Base-by-base conservation (phyloP, 2,797 vertebrate genomes). In the Myoxocephalus aenaeus region DNA sequence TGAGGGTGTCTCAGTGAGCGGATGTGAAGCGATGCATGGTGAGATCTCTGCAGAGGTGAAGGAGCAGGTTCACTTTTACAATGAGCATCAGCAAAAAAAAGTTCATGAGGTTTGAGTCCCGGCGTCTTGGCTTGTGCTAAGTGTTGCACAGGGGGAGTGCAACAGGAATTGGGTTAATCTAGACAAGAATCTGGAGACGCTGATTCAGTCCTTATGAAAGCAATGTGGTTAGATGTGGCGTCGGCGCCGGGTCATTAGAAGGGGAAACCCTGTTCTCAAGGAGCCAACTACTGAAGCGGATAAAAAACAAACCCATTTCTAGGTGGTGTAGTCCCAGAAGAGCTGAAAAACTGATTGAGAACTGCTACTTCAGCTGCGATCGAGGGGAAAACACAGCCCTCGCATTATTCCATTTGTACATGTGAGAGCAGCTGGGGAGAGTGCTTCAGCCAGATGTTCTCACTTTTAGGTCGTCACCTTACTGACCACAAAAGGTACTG, bases 141-240 rank as follows among this genome's bases (percentile, higher is more conserved):
- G 46, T 75, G 74, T 61, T 78, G 71, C 71, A 64, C 69, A 53
- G 54, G 72, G 73, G 44, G 44, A 71, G 81, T 86, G 89, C 75
- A 88, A 73, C 85, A 87, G 82, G 86, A 92, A 81, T 72, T 75
- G 36, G 53, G 59, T 62, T 77, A 66, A 87, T 86, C 81, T 44
- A 27, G 53, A 5, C 38, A 42, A 71, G 36, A 70, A 91, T 89
- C 80, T 83, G 12, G 57, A 71, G 76, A 82, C 81, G 75, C 32
- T 79, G 80, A 86, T 81, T 86, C 54, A 80, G 57, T 44, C 70
- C 29, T 84, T 76, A 32, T 61, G 58, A 87, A 84, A 82, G 53
- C 61, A 40, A 20, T 56, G 81, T 51, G 44, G 80, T 69, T 20
- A 62, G 80, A 75, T 63, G 42, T 3, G 17, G 65, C 71, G 58